A percentile compares a stretch with the other conserved stretches of the same genome.
Evolutionary conservation across 2,113 vertebrate species (phyloP).

Genomic region (Chloebia gouldiae): DNA sequence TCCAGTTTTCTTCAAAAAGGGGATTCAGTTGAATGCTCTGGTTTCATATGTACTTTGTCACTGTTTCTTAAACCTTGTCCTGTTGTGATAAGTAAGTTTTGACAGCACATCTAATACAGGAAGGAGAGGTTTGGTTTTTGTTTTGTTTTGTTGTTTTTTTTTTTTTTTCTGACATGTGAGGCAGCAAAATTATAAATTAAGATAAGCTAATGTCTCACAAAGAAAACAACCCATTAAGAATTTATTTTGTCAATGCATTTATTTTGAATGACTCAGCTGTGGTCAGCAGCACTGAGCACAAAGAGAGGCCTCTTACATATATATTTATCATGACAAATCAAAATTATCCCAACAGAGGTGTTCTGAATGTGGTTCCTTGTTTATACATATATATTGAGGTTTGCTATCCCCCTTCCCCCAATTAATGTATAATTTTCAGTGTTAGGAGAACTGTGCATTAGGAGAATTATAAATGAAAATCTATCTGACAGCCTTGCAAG

Average conservation of each 20-base stretch:
- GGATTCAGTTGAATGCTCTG: neutral
- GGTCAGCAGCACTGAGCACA: neutral
- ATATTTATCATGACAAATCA: neutral
- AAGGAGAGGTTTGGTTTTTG: neutral
- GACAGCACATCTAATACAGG: neutral
- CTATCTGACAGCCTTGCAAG: neutral
- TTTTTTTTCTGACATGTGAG: neutral
- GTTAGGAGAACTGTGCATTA: neutral
- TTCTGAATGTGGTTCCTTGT: neutral
- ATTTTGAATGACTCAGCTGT: neutral
- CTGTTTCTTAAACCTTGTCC: neutral
- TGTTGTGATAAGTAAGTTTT: neutral
- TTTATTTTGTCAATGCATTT: neutral
- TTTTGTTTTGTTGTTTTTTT: no score
- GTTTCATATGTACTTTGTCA: neutral
- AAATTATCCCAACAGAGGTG: neutral
- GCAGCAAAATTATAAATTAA: constrained; percentile 1
- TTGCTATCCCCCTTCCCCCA: accelerated
- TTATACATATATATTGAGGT: neutral
- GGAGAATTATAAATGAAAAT: neutral
- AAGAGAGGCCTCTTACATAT: neutral
- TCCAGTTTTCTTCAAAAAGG: neutral
- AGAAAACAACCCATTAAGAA: neutral
- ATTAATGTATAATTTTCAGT: neutral
- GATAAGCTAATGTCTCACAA: neutral